phyloP scores from a whole-genome alignment of 2,888 invertebrate species.

The Drosophila atripex region DNA sequence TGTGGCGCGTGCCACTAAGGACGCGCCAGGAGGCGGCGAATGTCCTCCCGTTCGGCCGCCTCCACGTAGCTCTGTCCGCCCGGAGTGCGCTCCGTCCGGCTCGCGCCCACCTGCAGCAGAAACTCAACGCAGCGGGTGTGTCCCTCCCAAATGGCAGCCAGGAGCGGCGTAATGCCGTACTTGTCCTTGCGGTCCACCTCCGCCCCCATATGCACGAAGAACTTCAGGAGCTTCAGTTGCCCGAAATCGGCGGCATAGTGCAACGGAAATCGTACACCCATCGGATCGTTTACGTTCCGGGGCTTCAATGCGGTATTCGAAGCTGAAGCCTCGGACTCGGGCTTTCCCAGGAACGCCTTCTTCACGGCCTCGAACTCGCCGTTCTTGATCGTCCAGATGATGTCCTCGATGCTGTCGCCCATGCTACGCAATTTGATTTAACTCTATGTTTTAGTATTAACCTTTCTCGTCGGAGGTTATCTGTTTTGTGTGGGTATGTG shows the following conservation, averaged over 20 bases:
- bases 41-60: constrained; percentile 52
- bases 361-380: constrained; percentile 50
- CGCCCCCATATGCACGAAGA: constrained; percentile 94
- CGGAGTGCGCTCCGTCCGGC: constrained; percentile 36
- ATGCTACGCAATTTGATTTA: constrained; percentile 12
- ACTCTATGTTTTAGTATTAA: neutral
- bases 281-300: constrained; percentile 90
- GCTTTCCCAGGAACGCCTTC: constrained; percentile 33
- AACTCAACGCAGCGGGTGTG: constrained; percentile 95
- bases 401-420: constrained; percentile 35
- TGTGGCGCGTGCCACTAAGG: neutral
- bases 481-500: neutral
- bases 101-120: constrained; percentile 89
- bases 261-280: constrained; percentile 94
- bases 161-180: constrained; percentile 95
- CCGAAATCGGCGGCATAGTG: constrained; percentile 99
- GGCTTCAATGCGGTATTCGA: neutral
- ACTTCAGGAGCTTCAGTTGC: constrained; percentile 93
- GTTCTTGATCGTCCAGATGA: constrained; percentile 53
- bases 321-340: neutral
- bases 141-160: constrained; percentile 98
- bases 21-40: constrained; percentile 39
- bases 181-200: constrained; percentile 97
- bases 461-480: neutral
- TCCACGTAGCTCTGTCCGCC: constrained; percentile 46